Conservation (phyloP, 1,140 invertebrate species). For the Lordiphosa stackelbergi region DNA sequence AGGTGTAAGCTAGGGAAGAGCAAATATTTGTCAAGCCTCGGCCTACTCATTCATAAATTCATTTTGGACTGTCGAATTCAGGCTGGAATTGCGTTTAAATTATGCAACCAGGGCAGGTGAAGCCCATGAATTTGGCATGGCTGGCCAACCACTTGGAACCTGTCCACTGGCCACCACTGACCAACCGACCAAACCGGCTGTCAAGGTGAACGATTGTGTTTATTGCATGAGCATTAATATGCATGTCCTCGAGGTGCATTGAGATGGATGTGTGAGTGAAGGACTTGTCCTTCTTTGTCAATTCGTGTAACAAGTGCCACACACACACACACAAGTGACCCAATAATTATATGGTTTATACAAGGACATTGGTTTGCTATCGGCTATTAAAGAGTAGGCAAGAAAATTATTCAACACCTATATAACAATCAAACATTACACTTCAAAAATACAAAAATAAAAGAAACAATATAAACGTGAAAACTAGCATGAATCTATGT, state of each 20-base stretch:
- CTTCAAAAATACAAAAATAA: too few species aligned
- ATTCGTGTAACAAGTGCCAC: too few species aligned
- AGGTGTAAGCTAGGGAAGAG: constrained; percentile 35
- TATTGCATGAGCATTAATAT: constrained; percentile 55
- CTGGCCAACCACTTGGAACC: constrained; percentile 41
- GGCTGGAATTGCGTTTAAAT: constrained; percentile 4
- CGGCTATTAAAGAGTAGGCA: too few species aligned
- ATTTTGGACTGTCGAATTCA: constrained; percentile 38
- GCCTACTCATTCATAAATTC: constrained; percentile 52
- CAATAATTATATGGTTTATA: too few species aligned
- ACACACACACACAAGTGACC: too few species aligned
- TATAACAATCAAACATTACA: too few species aligned
- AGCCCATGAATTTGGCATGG: constrained; percentile 43
- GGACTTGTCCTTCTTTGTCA: background rate
- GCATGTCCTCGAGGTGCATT: constrained; percentile 18
- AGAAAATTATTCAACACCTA: too few species aligned
- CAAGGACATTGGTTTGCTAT: too few species aligned
- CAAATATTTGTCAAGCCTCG: constrained; percentile 29
- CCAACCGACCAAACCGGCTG: constrained; percentile 38
- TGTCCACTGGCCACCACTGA: constrained; percentile 29
- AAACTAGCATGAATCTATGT: too few species aligned
- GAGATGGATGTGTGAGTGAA: constrained; percentile 3
- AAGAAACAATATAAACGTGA: too few species aligned
- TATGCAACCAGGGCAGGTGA: constrained; percentile 4
- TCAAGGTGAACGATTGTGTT: constrained; percentile 55